Percentiles rank a stretch among this genome's conserved stretches.
Evolutionary conservation across 2,113 vertebrate genomes (phyloP).

Genomic region (Anhinga anhinga): DNA sequence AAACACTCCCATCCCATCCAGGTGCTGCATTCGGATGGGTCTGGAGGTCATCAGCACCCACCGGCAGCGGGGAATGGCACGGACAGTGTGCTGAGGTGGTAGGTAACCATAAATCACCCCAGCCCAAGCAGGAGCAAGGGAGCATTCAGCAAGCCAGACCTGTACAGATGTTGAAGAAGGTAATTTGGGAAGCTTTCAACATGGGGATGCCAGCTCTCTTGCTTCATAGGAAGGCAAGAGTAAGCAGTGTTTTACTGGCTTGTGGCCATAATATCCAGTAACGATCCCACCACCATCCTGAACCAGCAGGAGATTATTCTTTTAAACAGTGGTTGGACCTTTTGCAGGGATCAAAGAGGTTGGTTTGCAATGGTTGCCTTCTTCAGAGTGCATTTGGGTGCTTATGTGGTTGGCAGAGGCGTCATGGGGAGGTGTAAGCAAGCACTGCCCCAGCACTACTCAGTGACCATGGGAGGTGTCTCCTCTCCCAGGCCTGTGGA

Average conservation of each 20-base stretch:
- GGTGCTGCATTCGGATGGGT: neutral
- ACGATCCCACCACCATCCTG: neutral
- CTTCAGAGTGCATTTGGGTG: neutral
- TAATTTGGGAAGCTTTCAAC: neutral
- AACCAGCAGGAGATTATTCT: neutral
- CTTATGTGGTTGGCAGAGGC: rapidly evolving
- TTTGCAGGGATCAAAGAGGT: neutral
- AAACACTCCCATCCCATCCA: neutral
- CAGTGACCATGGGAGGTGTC: neutral
- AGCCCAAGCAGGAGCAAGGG: neutral
- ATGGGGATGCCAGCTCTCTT: neutral
- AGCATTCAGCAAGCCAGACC: neutral
- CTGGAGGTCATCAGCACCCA: neutral
- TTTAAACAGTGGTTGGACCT: neutral
- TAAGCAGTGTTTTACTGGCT: neutral
- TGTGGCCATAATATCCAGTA: neutral
- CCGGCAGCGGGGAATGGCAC: neutral
- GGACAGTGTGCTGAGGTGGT: neutral
- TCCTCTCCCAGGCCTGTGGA: neutral
- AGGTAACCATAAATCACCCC: neutral
- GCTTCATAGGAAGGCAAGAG: neutral
- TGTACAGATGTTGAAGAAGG: neutral
- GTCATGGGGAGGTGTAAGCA: neutral
- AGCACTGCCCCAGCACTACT: rapidly evolving
- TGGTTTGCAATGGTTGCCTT: neutral